A percentile compares a stretch with the other conserved stretches of the same genome.
phyloP scores from a whole-genome alignment of 2,888 invertebrate species.

The Exocentrus adspersus region DNA sequence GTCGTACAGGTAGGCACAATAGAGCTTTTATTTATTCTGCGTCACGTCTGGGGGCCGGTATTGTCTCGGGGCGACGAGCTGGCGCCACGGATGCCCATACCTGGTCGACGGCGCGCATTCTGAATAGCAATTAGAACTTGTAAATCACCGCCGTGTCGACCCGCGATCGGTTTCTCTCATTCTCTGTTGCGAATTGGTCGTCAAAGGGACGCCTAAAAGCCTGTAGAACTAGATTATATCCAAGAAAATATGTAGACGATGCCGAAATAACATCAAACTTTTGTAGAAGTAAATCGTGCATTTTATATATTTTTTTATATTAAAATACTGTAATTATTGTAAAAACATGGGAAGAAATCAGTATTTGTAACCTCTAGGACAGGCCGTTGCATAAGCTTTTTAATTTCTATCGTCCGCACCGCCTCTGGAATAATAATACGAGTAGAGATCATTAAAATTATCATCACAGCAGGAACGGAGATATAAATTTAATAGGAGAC shows the following conservation, averaged over 20 bases:
- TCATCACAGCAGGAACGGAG: conserved; percentile 19
- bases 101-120: conserved; percentile 59
- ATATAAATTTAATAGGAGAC: conserved; percentile 23
- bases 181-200: too few species aligned
- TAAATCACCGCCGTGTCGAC: conserved; percentile 41
- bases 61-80: conserved; percentile 58
- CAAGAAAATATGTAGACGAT: too few species aligned
- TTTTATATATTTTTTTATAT: too few species aligned
- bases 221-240: too few species aligned
- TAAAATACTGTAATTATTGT: too few species aligned
- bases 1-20: conserved; percentile 52
- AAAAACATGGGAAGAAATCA: too few species aligned
- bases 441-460: conserved; percentile 16
- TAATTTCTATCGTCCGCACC: neutral
- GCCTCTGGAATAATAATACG: conserved; percentile 18
- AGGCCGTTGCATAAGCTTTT: neutral
- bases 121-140: conserved; percentile 60
- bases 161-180: too few species aligned
- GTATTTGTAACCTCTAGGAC: too few species aligned
- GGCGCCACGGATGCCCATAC: conserved; percentile 61
- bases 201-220: too few species aligned
- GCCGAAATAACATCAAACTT: too few species aligned
- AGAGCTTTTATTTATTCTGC: conserved; percentile 51
- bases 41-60: conserved; percentile 58
- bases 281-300: too few species aligned